Evolutionary conservation across 2,888 invertebrate genomes (phyloP), one percentile per base, ranked within the genome.

Genomic region (Helicoverpa assulta): DNA sequence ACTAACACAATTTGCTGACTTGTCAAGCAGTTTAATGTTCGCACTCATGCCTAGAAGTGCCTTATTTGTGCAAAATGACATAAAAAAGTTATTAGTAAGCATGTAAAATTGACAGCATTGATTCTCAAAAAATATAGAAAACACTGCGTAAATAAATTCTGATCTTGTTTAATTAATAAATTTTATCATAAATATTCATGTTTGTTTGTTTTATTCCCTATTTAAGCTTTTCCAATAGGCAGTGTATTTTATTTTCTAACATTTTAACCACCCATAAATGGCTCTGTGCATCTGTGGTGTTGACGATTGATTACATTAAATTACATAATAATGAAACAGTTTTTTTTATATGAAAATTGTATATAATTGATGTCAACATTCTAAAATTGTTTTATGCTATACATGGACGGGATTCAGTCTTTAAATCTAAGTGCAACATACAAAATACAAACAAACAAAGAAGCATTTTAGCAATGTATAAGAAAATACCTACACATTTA

Each of bases 341-440:
- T 50, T 43, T 19, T 5, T 43, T 12, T 55, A 62, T 55, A 61
- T 65, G 10, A 43, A 56, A 51, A 40, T 63, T 50, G 55, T 77
- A 70, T 82, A 78, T 37, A 37, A 37, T 76, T 76, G 56, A 58
- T 51, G 53, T 66, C 71, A 78, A 82, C 65, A 60, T 55, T 74
- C 70, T 69, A 79, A 75, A 77, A 80, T 47, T 56, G 19, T 54
- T 67, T 52, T 70, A 55, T 60, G 74, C 65, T 79, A 29, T 65
- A 65, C 12, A 82, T 69, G 84, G 84, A 85, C 83, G 82, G 78
- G 50, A 62, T 74, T 81, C 84, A 85, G 85, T 86, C 83, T 85
- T 86, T 56, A 64, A 59, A 72, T 54, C 70, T 82, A 82, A 64
- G 47, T 80, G 33, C 51, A 67, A 64, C 37, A 58, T 72, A 79